Evolutionary conservation across 2,113 vertebrate genomes (phyloP).

Genomic region (Campylomormyrus tamandua): DNA sequence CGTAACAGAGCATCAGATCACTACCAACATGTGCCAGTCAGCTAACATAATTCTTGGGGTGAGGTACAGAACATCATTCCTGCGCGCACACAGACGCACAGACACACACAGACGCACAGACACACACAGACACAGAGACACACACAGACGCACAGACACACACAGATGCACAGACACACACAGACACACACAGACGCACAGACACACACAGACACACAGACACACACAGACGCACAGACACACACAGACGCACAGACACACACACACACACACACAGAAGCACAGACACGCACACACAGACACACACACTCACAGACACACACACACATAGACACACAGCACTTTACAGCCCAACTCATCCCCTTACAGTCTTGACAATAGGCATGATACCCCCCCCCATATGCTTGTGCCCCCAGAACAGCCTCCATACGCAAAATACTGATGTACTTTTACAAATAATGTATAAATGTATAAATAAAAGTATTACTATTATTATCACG

Average conservation of each 20-base stretch:
- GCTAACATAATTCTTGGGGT: background rate
- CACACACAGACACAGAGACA: conserved; percentile 25
- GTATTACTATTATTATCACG: no score
- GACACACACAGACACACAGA: no score
- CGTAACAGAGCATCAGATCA: background rate
- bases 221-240: background rate
- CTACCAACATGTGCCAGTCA: background rate
- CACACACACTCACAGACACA: no score
- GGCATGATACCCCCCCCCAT: background rate
- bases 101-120: no score
- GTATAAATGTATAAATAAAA: no score
- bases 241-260: no score
- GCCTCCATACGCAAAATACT: background rate
- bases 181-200: background rate
- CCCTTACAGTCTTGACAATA: conserved; percentile 11
- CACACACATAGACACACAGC: conserved; percentile 13
- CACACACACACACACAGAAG: background rate
- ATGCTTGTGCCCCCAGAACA: background rate
- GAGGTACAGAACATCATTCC: background rate
- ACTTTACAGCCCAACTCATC: conserved; percentile 26
- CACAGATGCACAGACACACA: no score
- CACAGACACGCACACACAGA: no score
- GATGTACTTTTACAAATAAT: background rate
- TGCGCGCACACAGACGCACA: no score
- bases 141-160: background rate